Conservation (phyloP, 2,113 vertebrate genomes). For the Actenoides lindsayi region DNA sequence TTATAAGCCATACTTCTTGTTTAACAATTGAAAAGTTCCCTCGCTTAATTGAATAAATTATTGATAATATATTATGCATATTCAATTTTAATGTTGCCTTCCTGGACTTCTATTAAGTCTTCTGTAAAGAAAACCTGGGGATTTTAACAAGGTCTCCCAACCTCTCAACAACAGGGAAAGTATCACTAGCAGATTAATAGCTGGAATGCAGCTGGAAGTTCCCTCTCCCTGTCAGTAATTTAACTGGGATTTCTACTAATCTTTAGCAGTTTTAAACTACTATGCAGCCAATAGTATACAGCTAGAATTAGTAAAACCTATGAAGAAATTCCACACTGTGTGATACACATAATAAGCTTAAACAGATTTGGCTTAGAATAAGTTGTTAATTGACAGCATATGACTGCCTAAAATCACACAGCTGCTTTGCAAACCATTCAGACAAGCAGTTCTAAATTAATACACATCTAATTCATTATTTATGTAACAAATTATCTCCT, state of each 20-base stretch:
- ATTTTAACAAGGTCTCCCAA: neutral
- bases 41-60: neutral
- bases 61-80: neutral
- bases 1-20: neutral
- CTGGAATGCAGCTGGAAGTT: constrained; percentile 9
- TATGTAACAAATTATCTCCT: constrained; percentile 66
- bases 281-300: constrained; percentile 12
- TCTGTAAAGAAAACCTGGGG: neutral
- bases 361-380: constrained; percentile 39
- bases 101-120: neutral
- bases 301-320: constrained; percentile 31
- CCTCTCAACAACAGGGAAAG: constrained; percentile 3
- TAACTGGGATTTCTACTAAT: constrained; percentile 37
- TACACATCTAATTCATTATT: constrained; percentile 72
- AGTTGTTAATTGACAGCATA: constrained; percentile 58
- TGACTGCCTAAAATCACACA: constrained; percentile 59
- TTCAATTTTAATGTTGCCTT: neutral
- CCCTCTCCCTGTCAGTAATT: neutral
- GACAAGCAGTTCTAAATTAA: constrained; percentile 54
- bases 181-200: constrained; percentile 6
- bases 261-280: constrained; percentile 25
- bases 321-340: constrained; percentile 43
- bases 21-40: neutral
- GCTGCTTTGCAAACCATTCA: constrained; percentile 44
- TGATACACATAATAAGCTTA: constrained; percentile 53